phyloP scores from a whole-genome alignment of 2,888 invertebrate genomes.

The Acronicta psi region DNA sequence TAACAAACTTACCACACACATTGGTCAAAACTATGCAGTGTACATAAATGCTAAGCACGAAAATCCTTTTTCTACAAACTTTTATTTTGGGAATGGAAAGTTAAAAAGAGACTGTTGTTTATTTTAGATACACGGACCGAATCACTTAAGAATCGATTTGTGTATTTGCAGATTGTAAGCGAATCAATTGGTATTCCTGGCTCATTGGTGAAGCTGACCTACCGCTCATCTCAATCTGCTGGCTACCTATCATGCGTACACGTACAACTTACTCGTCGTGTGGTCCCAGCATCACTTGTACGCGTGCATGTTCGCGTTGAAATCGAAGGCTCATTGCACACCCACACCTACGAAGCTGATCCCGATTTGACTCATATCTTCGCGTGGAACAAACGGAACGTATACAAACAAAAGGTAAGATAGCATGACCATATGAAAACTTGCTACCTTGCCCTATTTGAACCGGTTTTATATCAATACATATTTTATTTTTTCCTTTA shows the following conservation, averaged over 20 bases:
- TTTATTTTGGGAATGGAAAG: too few relatives aligned
- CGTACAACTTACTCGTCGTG: conserved; percentile 94
- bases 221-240: conserved; percentile 98
- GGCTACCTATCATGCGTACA: conserved; percentile 98
- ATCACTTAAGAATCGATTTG: neutral
- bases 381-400: conserved; percentile 99
- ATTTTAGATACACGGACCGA: neutral
- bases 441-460: neutral
- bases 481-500: too few relatives aligned
- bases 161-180: conserved; percentile 94
- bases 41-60: too few relatives aligned
- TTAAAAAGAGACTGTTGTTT: too few relatives aligned
- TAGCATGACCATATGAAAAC: neutral
- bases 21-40: too few relatives aligned
- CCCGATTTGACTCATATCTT: conserved; percentile 98
- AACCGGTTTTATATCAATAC: too few relatives aligned
- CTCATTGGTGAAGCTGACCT: conserved; percentile 97
- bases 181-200: conserved; percentile 98
- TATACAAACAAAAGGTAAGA: conserved; percentile 96
- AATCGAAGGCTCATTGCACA: conserved; percentile 97
- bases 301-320: conserved; percentile 97
- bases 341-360: conserved; percentile 98
- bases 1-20: too few relatives aligned
- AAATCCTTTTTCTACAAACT: too few relatives aligned
- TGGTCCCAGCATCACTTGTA: conserved; percentile 94